Base-by-base conservation (phyloP, 1,140 invertebrate species). In the Heliothis subflexa region DNA sequence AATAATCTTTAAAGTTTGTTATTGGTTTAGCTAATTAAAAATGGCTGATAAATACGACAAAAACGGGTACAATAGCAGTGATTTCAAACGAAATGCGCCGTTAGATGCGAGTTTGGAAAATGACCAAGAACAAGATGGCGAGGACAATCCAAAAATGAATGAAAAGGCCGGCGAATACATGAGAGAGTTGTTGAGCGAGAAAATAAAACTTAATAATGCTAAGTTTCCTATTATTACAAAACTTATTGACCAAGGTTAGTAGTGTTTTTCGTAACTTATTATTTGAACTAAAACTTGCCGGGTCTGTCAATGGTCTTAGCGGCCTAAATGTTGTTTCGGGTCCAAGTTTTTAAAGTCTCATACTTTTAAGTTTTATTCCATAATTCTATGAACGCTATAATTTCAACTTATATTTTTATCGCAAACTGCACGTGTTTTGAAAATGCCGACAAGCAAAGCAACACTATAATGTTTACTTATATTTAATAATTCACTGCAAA, bases 81-180 rank as follows among this genome's bases (percentile, higher is more conserved):
- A 96, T 87, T 96, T 96, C 57, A 96, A 96, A 86, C 88, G 94
- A 55, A 95, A 95, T 88, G 83, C 88, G 25, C 83, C 88, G 14
- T 85, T 90, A 88, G 86, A 89, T 13, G 55, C 14, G 47, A 62
- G 70, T n/a, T 55, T 85, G 54, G 80, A 83, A 52, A 83, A 86
- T n/a, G 83, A 85, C 7, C 82, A 84, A 21, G 89, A 88, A 47
- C 93, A 95, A 93, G 95, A 96, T 88, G 94, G 94, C 86, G 95
- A 95, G 73, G 92, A 91, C 54, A 94, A 88, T 40, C 83, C 91
- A 12, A 91, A 93, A 86, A 80, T 95, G 68, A 95, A 95, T 86
- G 96, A 97, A 82, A 97, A 97, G 94, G 96, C 96, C 85, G 96
- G 95, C 55, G 97, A 97, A 93, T 97, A 97, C 85, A 96, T 97